Base-by-base conservation (phyloP, 2,113 vertebrate species). In the Myrmophylax atrothorax region DNA sequence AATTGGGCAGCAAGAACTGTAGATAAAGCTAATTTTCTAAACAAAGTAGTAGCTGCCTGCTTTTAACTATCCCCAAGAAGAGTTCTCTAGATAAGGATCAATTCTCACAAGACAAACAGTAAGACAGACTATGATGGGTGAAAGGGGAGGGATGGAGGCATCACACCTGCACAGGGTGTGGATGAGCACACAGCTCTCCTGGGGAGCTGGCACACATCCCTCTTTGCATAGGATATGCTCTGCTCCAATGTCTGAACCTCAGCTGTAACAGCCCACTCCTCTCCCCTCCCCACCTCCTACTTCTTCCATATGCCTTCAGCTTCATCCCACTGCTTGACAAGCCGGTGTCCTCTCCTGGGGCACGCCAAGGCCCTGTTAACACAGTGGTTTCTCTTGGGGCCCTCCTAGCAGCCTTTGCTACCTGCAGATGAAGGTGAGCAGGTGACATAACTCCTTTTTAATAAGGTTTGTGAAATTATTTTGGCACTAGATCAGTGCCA, bases 41-140 rank as follows among this genome's bases (percentile, higher is more conserved):
- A 73, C 49, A 15, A 84, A 91, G 46, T 56, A 63, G 37, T 63
- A 70, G 26, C 52, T 63, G 35, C 25, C 37, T 84, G 44, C 73
- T 92, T 87, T 72, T 81, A 87, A 75, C n/a, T 68, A 29, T 24
- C 25, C 37, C 66, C 58, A 8, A 35, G 73, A 74, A 92, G 63
- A 87, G 7, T 11, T 78, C 35, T 37, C 64, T 52, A 86, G 60
- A 8, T 50, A 44, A 77, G 38, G 52, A 77, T 95, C 49, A 76
- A 80, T 70, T 49, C 55, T 84, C 46, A 76, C 2, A 60, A 86
- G 60, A 75, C 62, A 58, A 84, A 47, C 23, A 67, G 7, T 42
- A 63, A 29, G 25, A 10, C 7, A 29, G 52, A 49, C n/a, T 66
- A 0, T 0, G 0, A 17, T 9, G 31, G 14, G 18, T 6, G 2